Conservation (phyloP, 2,113 vertebrate genomes). For the Panthera leo region DNA sequence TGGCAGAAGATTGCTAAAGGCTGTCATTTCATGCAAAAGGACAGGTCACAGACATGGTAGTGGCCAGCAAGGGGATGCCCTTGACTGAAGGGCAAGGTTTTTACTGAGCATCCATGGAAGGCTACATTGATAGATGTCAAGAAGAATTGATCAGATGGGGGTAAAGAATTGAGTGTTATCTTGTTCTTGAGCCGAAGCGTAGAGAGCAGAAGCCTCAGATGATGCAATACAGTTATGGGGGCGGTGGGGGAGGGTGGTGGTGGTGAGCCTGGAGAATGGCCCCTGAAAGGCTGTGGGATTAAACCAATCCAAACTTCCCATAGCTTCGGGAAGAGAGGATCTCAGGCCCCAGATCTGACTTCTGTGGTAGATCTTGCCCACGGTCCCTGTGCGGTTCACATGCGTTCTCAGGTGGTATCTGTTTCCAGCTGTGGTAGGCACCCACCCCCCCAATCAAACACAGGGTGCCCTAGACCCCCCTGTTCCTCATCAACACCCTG, state of each 20-base stretch:
- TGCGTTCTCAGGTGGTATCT: neutral
- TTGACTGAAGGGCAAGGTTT: neutral
- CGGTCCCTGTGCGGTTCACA: neutral
- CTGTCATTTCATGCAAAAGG: neutral
- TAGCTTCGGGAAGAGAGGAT: neutral
- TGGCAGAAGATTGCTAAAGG: neutral
- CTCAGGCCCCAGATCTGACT: neutral
- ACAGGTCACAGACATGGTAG: neutral
- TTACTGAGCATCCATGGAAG: neutral
- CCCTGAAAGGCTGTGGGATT: neutral
- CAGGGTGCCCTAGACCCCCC: neutral
- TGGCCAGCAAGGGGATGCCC: too few species aligned
- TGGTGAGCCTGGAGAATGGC: fast-evolving
- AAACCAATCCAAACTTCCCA: neutral
- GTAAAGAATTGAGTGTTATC: neutral
- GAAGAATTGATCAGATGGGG: neutral
- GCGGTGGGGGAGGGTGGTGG: too few species aligned
- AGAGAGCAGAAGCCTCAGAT: neutral
- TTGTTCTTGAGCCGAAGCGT: neutral
- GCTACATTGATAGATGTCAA: neutral
- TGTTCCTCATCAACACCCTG: neutral
- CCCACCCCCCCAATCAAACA: neutral
- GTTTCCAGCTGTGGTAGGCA: neutral
- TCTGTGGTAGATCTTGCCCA: neutral
- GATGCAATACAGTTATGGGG: neutral